Base-by-base conservation (phyloP, 2,797 vertebrate genomes). In the Poeciliopsis presidionis region DNA sequence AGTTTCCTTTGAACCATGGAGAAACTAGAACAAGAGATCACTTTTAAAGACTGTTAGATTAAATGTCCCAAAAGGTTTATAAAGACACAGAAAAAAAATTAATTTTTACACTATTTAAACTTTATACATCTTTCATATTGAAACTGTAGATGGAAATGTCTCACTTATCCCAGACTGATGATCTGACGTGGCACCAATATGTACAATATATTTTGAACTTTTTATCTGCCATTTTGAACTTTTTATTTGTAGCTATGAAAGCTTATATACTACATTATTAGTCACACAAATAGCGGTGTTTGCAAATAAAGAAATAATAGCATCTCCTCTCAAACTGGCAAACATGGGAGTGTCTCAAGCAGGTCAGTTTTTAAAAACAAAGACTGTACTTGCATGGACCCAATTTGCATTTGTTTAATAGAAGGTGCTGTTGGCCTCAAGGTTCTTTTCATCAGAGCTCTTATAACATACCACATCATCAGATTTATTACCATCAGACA, bases 1-100 rank as follows among this genome's bases (percentile, higher is more conserved):
- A 61, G 46, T 33, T 33, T 78, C 70, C 20, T 7, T 46, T 73
- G 43, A 73, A 61, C 63, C 75, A 76, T 16, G 71, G 16, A 51
- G 14, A 47, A 73, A 75, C 78, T 75, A 65, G 1, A 61, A 7
- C 41, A 12, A 41, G 39, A 41, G 36, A 79, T 72, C 16, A 33
- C 14, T 65, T 72, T 7, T 53, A 1, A n/a, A 20, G 14, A 46
- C 39, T 7, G 1, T 51, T 12, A 61, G 13, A 12, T 25, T 12
- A 22, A 61, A 63, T 67, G 13, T 53, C 53, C 22, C 73, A 33
- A 9, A 51, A 80, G 49, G n/a, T 9, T 43, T 22, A 25, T 16
- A 71, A 46, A 74, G 18, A 46, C 13, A 46, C 13, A 46, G 13
- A 36, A 18, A 47, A 33, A 7, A 46, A 47, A 0, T n/a, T 3